A percentile compares a stretch with the other conserved stretches of the same genome.
Conservation (phyloP, 2,888 invertebrate species). For the Noctua fimbriata region DNA sequence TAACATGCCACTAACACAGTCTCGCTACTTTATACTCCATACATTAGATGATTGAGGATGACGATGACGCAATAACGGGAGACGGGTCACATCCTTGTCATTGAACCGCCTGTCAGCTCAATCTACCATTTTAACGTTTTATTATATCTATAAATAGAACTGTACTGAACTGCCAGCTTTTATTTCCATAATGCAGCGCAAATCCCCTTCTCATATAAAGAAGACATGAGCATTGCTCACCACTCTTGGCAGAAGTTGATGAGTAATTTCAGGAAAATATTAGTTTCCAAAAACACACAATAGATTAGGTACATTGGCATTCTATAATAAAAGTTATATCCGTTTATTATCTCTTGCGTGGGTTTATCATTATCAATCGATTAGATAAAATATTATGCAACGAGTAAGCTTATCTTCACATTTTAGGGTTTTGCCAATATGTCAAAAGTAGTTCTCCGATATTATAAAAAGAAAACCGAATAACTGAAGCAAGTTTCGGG, state of each 20-base stretch:
- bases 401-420: background rate
- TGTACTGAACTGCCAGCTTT: background rate
- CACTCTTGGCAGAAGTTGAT: background rate
- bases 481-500: background rate
- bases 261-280: background rate
- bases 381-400: conserved; percentile 10
- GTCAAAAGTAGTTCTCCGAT: background rate
- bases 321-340: background rate
- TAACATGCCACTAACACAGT: background rate
- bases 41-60: conserved; percentile 23
- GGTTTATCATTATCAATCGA: background rate
- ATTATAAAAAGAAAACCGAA: background rate
- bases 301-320: background rate
- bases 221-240: background rate
- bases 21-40: background rate
- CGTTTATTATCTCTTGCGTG: background rate
- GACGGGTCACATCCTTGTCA: background rate
- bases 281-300: background rate
- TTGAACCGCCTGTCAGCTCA: background rate
- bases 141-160: background rate
- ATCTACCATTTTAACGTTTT: background rate
- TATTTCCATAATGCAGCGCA: background rate
- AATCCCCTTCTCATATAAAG: background rate
- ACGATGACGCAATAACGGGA: background rate
- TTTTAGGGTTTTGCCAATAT: background rate